Conservation (phyloP, 2,888 invertebrate genomes). For the Lepidocyrtinus sp. region DNA sequence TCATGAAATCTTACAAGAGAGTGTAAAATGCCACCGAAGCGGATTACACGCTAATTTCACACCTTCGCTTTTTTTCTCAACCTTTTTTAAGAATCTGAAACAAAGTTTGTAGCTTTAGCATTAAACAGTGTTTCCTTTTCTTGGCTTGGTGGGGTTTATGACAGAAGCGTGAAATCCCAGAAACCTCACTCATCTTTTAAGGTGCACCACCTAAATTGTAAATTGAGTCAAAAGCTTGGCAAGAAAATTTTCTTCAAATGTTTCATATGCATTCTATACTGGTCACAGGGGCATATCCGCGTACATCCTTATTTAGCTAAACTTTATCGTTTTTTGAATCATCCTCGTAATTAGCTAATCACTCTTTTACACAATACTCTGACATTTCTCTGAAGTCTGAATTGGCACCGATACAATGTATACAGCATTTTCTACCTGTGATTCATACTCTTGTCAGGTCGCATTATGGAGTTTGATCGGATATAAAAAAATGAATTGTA, state of each 20-base stretch:
- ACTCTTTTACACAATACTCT: too few relatives aligned
- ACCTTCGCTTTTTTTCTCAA: constrained; percentile 14
- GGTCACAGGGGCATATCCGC: too few relatives aligned
- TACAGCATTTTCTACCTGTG: too few relatives aligned
- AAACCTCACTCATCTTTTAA: background rate
- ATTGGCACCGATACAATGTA: too few relatives aligned
- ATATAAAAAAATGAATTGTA: too few relatives aligned
- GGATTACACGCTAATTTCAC: background rate
- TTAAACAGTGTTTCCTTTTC: background rate
- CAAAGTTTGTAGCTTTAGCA: too few relatives aligned
- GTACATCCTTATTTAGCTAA: background rate
- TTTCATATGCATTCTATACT: too few relatives aligned
- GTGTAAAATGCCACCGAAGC: background rate
- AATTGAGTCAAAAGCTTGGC: background rate
- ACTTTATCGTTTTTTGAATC: background rate
- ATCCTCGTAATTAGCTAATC: background rate
- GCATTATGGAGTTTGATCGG: too few relatives aligned
- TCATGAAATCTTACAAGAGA: background rate
- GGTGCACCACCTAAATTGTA: background rate
- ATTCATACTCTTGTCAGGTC: too few relatives aligned
- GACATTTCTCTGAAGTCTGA: too few relatives aligned
- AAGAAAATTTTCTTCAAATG: background rate
- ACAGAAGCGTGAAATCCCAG: background rate
- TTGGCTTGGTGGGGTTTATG: background rate
- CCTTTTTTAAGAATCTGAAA: background rate